Conservation (phyloP, 2,113 vertebrate genomes). For the Gopherus evgoodei region DNA sequence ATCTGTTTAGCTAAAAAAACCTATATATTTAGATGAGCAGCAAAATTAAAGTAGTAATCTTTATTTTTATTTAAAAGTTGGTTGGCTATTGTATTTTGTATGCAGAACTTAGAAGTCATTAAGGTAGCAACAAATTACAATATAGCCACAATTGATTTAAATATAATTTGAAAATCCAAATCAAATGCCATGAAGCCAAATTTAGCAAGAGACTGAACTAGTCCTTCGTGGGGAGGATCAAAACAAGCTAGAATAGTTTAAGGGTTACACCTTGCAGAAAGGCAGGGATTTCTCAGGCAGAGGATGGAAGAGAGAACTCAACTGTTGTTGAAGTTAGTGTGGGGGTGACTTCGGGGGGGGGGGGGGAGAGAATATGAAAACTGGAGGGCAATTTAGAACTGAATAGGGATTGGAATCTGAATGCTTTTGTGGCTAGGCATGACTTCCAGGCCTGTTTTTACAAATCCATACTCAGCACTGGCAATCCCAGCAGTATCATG, state of each 20-base stretch:
- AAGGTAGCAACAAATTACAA: fast-evolving
- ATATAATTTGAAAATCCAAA: neutral
- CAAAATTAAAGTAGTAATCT: neutral
- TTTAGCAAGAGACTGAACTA: neutral
- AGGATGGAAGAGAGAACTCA: neutral
- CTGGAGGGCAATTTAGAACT: neutral
- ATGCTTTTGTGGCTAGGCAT: neutral
- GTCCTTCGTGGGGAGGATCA: neutral
- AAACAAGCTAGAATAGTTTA: neutral
- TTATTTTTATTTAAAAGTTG: neutral
- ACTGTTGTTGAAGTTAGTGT: neutral
- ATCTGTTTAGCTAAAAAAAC: neutral
- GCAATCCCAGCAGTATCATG: neutral
- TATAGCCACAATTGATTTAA: fast-evolving
- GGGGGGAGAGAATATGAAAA: neutral
- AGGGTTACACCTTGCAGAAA: neutral
- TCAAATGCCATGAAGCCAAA: neutral
- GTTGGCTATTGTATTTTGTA: neutral
- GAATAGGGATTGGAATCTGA: neutral
- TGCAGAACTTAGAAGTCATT: neutral
- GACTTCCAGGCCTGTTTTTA: neutral
- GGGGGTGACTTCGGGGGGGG: neutral
- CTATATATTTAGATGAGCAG: neutral
- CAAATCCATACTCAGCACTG: neutral
- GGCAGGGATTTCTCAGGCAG: neutral